Evolutionary conservation across 2,113 vertebrate genomes (phyloP).

Genomic region (Pyrgilauda ruficollis): DNA sequence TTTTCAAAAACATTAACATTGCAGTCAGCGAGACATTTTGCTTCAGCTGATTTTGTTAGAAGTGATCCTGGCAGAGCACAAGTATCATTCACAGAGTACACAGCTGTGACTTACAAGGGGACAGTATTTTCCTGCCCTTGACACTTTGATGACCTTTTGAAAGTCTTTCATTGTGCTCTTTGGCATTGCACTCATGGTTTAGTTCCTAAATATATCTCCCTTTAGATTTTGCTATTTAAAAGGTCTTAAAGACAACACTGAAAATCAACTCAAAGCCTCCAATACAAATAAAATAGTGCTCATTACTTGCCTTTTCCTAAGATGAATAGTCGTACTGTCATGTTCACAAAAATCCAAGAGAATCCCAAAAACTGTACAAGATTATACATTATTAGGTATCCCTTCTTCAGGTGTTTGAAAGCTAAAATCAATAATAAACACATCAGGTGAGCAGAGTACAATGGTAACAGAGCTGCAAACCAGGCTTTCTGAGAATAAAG

Average conservation of each 20-base stretch:
- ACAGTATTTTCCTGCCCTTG: background rate
- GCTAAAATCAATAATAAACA: conserved; percentile 52
- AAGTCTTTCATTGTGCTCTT: background rate
- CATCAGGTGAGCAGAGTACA: background rate
- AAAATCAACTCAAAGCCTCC: background rate
- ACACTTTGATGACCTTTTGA: background rate
- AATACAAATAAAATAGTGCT: background rate
- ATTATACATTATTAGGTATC: conserved; percentile 90
- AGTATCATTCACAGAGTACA: background rate
- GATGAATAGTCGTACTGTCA: conserved; percentile 92
- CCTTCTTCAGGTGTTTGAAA: conserved; percentile 83
- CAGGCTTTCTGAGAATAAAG: background rate
- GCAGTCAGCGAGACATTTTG: background rate
- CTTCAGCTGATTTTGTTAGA: background rate
- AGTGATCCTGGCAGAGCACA: background rate
- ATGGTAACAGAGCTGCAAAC: background rate
- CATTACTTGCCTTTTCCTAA: conserved; percentile 85
- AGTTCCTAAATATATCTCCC: background rate
- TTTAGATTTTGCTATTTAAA: background rate
- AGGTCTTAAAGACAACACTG: background rate
- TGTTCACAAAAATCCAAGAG: conserved; percentile 96
- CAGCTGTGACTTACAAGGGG: background rate
- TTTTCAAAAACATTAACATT: background rate
- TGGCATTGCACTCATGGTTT: background rate
- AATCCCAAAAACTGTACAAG: conserved; percentile 96